Evolutionary conservation across 2,888 invertebrate genomes (phyloP).

Genomic region (Lasius platythorax): DNA sequence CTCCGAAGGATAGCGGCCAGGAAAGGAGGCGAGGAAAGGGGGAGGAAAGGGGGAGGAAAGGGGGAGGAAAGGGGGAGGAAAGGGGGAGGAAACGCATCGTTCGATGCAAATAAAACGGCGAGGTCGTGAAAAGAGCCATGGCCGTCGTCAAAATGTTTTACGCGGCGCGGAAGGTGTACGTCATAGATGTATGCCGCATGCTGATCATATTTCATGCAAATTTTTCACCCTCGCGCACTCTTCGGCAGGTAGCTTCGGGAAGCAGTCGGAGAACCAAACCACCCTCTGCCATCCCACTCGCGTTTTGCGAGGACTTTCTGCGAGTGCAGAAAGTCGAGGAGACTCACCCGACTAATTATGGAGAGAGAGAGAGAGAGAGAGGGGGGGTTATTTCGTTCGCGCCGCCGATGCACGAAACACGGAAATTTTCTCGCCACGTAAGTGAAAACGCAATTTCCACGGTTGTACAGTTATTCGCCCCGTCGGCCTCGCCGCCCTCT

Average conservation of each 20-base stretch:
- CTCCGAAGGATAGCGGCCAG: not conserved
- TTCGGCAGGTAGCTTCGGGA: conserved; percentile 45
- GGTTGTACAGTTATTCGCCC: not conserved
- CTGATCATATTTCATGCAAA: conserved; percentile 72
- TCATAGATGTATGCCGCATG: conserved; percentile 58
- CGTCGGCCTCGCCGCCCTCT: conserved; percentile 2
- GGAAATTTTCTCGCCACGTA: conserved; percentile 53
- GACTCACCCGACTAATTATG: conserved; percentile 63
- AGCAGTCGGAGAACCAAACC: not conserved
- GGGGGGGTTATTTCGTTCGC: conserved; percentile 35
- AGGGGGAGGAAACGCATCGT: conserved; percentile 40
- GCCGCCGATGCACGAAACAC: conserved; percentile 27
- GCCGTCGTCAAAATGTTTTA: conserved; percentile 74
- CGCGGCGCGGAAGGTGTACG: conserved; percentile 66
- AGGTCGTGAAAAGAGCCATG: conserved; percentile 64
- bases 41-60: conserved; percentile 7
- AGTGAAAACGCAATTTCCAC: conserved; percentile 60
- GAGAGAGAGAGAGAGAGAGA: too few species aligned
- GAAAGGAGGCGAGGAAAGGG: not conserved
- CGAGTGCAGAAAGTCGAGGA: conserved; percentile 56
- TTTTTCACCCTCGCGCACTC: conserved; percentile 41
- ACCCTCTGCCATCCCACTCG: conserved; percentile 1
- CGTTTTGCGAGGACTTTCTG: conserved; percentile 26
- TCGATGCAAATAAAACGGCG: conserved; percentile 68
- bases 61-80: not conserved